Base-by-base conservation (phyloP, 2,888 invertebrate genomes). In the Galeopsomyia nigrocyanea region DNA sequence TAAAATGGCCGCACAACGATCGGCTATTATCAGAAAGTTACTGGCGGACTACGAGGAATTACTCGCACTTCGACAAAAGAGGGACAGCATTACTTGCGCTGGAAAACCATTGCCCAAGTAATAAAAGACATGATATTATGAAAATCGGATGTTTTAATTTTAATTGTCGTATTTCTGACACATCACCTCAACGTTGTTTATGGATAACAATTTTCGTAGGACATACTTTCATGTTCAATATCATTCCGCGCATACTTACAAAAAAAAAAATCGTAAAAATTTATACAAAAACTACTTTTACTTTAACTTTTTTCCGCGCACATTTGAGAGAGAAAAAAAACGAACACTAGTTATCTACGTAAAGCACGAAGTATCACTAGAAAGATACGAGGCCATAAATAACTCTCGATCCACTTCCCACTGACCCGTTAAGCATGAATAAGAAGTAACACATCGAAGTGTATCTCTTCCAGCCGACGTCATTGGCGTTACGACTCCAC, bases 1-100 rank as follows among this genome's bases (percentile, higher is more conserved):
- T 90, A 87, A 88, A 51, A 89, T 89, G 16, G 86, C 92, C 62
- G 88, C 91, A 77, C 87, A 87, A 77, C 89, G 93, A 79, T 88
- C 91, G 76, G 81, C 86, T 79, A 81, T 92, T 81, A 86, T 91
- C 77, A 89, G 90, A 80, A 87, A 90, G 78, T 91, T 94, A 75
- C 92, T 94, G 79, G 87, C 88, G 10, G 90, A 92, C 82, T 92
- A 94, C 84, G 89, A 90, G n/a, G 89, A 90, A 79, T 89, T 93
- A 57, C 86, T 92, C 80, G 87, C 57, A 46, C 70, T 71, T 74
- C 69, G 76, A 60, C 67, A 77, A 72, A 71, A 74, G 76, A 58
- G 65, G 73, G 77, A 73, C 13, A 9, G 22, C 3, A 14, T 39
- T 13, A 1, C n/a, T 21, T 47, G 56, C 22, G 26, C 0, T 17